phyloP scores from a whole-genome alignment of 2,888 invertebrate genomes.

The Brenthis hecate region DNA sequence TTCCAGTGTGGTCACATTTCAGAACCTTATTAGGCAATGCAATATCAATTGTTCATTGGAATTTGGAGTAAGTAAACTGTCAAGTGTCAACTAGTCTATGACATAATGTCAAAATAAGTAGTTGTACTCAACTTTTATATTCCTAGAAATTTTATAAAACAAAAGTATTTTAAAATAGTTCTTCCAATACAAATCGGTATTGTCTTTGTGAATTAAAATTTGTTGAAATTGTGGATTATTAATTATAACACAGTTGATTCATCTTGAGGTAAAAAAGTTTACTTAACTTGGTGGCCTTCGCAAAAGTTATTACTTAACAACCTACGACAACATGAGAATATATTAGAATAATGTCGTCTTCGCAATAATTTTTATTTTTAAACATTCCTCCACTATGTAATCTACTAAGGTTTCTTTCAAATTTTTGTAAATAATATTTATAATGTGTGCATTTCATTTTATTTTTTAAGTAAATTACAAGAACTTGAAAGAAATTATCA shows the following conservation, averaged over 20 bases:
- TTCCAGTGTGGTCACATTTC: neutral
- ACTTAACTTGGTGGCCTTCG: constrained; percentile 70
- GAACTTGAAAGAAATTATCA: neutral
- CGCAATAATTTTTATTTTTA: constrained; percentile 2
- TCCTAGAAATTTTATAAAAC: neutral
- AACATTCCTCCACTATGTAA: neutral
- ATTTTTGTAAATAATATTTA: neutral
- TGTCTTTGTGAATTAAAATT: neutral
- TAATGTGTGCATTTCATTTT: neutral
- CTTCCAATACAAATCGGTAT: constrained; percentile 1
- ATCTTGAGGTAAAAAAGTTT: constrained; percentile 15
- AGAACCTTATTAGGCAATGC: neutral
- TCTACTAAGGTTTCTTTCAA: neutral
- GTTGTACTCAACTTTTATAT: constrained; percentile 1
- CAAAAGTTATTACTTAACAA: constrained; percentile 68
- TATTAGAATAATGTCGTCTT: constrained; percentile 39
- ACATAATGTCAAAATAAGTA: constrained; percentile 19
- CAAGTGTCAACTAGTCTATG: constrained; percentile 1
- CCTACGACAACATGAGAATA: constrained; percentile 51
- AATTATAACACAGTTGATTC: constrained; percentile 2
- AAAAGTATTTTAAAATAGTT: neutral
- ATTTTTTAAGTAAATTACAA: neutral
- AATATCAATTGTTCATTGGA: too few species aligned
- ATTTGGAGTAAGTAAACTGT: too few species aligned
- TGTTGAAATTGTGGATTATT: neutral